phyloP scores from a whole-genome alignment of 2,888 invertebrate species.

The Phalera bucephala region DNA sequence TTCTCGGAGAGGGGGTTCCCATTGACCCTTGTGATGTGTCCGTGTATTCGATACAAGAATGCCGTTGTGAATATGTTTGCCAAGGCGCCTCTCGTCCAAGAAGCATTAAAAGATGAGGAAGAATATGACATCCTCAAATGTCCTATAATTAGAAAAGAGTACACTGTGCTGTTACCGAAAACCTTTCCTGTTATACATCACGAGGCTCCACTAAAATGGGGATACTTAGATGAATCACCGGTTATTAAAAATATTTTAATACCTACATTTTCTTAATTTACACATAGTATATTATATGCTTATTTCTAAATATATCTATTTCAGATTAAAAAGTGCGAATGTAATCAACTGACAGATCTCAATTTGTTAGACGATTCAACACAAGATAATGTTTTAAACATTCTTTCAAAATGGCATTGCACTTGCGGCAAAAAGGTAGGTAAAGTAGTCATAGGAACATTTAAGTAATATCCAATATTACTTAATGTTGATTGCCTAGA shows the following conservation, averaged over 20 bases:
- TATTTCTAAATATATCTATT: conserved; percentile 18
- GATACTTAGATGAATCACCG: conserved; percentile 62
- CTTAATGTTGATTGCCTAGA: too few species aligned
- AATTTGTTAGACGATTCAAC: conserved; percentile 63
- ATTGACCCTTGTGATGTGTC: conserved; percentile 58
- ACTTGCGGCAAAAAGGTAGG: conserved; percentile 69
- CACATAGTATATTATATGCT: too few species aligned
- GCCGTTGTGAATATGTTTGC: conserved; percentile 57
- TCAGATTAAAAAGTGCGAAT: conserved; percentile 74
- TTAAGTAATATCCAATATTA: neutral
- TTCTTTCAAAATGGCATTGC: conserved; percentile 74
- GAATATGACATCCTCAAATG: conserved; percentile 49
- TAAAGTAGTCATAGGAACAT: neutral
- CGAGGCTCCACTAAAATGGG: conserved; percentile 60
- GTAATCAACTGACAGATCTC: conserved; percentile 65
- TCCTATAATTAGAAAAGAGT: conserved; percentile 54
- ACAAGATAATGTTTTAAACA: conserved; percentile 68
- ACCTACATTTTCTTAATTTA: conserved; percentile 5
- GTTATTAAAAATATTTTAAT: conserved; percentile 33
- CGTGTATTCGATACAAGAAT: conserved; percentile 56
- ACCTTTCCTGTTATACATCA: conserved; percentile 54
- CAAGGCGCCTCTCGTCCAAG: conserved; percentile 37
- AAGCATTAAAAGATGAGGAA: conserved; percentile 51
- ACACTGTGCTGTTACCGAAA: conserved; percentile 63
- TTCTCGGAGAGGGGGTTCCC: conserved; percentile 64